Base-by-base conservation (phyloP, 1,140 invertebrate species). In the Drosophila repleta region DNA sequence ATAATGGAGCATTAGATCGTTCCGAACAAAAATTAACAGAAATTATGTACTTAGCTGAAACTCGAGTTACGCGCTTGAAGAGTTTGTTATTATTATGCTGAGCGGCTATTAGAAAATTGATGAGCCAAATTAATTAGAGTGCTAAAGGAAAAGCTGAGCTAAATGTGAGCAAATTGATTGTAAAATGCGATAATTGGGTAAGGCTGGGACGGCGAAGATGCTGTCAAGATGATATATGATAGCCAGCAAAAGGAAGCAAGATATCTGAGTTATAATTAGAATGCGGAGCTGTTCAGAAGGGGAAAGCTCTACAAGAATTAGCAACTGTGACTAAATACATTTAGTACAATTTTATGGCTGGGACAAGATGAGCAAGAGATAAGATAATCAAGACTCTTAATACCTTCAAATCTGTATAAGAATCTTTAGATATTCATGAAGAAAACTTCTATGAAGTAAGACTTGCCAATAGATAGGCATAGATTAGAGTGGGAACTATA, bases 121-220 rank as follows among this genome's bases (percentile, higher is more conserved):
- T 87, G 82, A 67, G 60, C 70, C 74, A 46, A 61, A 85, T 85
- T 76, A 85, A 85, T 85, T 81, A 68, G 81, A 77, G 70, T 76
- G 46, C 15, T 18, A 13, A 29, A n/a, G 51, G 29, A 17, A 37
- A n/a, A 52, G 46, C 26, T 21, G n/a, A 21, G 24, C 37, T 1
- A 45, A 45, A 10, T 58, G 41, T 20, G 18, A 13, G 26, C 41
- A 46, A 60, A 60, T 60, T 48, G 57, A n/a, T 32, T 60, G 43
- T 35, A 32, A 21, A 46, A 29, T n/a, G 13, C 20, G 55, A 15
- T 53, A 72, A 60, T 66, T 55, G 17, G 15, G 13, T 21, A 48
- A 55, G 11, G 21, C 29, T 17, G 11, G 18, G 13, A 56, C 4
- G n/a, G 37, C 2, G 1, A 0, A 24, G 4, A 26, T 43, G 53